These are phyloP conservation scores for Glaucidium brasilianum DNA, from an alignment of 2,113 vertebrate genomes.

Conservation along the genomic window DNA sequence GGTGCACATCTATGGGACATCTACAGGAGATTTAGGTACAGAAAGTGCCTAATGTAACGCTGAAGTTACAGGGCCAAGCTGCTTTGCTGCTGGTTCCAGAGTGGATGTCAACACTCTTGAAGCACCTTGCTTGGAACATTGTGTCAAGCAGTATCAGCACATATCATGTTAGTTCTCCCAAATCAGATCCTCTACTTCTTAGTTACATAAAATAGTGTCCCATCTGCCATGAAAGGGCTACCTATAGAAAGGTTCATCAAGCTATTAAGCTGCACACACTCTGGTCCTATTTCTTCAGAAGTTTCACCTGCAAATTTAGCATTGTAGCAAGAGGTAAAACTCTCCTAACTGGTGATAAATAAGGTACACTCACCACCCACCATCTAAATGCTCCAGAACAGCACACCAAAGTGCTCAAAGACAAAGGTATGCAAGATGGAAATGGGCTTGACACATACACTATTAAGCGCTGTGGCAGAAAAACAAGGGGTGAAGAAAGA, in stretches of 20 bases:
- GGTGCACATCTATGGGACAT: neutral
- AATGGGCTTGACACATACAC: neutral
- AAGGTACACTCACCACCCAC: neutral
- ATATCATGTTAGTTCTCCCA: neutral
- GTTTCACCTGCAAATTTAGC: neutral
- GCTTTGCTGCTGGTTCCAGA: neutral
- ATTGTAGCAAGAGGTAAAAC: neutral
- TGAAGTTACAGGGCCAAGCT: neutral
- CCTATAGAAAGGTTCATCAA: neutral
- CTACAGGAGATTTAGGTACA: neutral
- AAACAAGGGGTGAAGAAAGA: neutral
- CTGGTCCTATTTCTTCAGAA: neutral
- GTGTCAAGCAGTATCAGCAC: neutral
- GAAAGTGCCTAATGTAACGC: neutral
- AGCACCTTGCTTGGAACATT: neutral
- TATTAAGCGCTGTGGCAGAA: neutral
- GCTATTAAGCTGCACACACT: neutral
- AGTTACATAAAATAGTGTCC: neutral
- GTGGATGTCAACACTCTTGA: neutral
- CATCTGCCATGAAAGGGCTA: neutral
- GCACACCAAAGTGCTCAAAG: neutral
- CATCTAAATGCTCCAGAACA: neutral
- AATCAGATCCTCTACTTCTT: neutral
- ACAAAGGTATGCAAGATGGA: neutral
- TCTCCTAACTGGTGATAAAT: neutral